Base-by-base conservation (phyloP, 2,113 vertebrate genomes). In the Eublepharis macularius region DNA sequence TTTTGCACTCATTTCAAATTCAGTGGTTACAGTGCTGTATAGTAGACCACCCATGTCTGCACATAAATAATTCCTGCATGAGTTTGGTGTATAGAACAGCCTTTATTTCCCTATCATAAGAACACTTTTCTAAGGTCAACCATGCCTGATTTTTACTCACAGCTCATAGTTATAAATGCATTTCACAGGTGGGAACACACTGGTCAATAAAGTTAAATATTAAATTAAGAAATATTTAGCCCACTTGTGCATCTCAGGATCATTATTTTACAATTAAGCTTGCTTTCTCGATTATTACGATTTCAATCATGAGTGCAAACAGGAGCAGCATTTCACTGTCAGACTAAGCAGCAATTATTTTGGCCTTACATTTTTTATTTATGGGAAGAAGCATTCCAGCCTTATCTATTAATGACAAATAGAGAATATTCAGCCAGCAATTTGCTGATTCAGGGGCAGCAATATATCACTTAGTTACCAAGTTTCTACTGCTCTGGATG, bases 221-320 rank as follows among this genome's bases (percentile, higher is more conserved):
- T n/a, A 87, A 92, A 90, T 85, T 89, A 4, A 36, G 85, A 86
- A 80, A 83, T 16, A 72, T 24, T 75, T 80, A 85, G 89, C 73
- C 21, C 45, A 51, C 39, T 88, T 66, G 16, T 57, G 72, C 80
- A 77, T 68, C 85, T 81, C 45, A 51, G 83, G 60, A 81, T 93
- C 85, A 34, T 92, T 95, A 89, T 81, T 88, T 90, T 80, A 82
- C 82, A 85, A 85, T 93, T 92, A 92, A 89, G 63, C 76, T 92
- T 45, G 13, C 83, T 82, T 85, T 90, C 78, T 65, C 80, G 77
- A 78, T 88, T 75, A 86, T 65, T 54, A 26, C 54, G 51, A 69
- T 86, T 85, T 86, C 90, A 93, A 82, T 84, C 84, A 60, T 29
- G n/a, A 89, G 84, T 36, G 51, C 79, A 90, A 90, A 63, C n/a